Conservation (phyloP, 2,888 invertebrate species). For the Dicycla oo region DNA sequence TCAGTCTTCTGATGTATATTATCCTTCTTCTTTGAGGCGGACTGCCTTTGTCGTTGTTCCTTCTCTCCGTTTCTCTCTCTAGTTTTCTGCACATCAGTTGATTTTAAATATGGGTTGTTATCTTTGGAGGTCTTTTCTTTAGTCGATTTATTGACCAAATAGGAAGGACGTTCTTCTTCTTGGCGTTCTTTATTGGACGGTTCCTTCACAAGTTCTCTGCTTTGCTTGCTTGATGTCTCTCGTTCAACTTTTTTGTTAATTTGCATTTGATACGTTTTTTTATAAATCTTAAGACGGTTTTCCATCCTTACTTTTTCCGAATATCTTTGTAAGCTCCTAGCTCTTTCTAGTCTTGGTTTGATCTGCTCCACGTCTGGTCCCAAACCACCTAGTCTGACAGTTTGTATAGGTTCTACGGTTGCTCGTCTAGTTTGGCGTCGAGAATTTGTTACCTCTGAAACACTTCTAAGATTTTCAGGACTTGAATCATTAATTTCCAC, state of each 20-base stretch:
- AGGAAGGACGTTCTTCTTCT: conserved; percentile 71
- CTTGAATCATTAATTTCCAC: conserved; percentile 67
- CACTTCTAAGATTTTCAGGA: conserved; percentile 77
- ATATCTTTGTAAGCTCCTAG: conserved; percentile 86
- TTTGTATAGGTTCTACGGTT: conserved; percentile 74
- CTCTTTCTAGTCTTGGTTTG: conserved; percentile 85
- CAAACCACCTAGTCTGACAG: conserved; percentile 83
- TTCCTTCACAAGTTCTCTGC: conserved; percentile 61
- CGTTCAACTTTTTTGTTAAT: conserved; percentile 72
- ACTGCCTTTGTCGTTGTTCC: conserved; percentile 53
- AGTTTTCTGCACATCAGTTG: conserved; percentile 69
- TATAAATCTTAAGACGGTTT: conserved; percentile 85
- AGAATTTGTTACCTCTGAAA: conserved; percentile 82
- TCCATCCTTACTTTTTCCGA: conserved; percentile 88
- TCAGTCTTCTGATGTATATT: conserved; percentile 32
- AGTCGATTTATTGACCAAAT: conserved; percentile 79
- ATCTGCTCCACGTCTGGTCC: conserved; percentile 86
- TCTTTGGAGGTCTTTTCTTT: conserved; percentile 69
- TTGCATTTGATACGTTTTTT: conserved; percentile 77
- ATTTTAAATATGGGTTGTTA: conserved; percentile 69
- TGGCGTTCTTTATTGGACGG: conserved; percentile 48
- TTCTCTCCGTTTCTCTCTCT: conserved; percentile 58
- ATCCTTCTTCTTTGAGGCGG: conserved; percentile 42
- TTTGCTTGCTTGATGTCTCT: conserved; percentile 61
- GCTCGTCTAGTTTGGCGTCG: conserved; percentile 74